Evolutionary conservation across 2,797 vertebrate species (phyloP).

Genomic region (Gobio occitaniae): DNA sequence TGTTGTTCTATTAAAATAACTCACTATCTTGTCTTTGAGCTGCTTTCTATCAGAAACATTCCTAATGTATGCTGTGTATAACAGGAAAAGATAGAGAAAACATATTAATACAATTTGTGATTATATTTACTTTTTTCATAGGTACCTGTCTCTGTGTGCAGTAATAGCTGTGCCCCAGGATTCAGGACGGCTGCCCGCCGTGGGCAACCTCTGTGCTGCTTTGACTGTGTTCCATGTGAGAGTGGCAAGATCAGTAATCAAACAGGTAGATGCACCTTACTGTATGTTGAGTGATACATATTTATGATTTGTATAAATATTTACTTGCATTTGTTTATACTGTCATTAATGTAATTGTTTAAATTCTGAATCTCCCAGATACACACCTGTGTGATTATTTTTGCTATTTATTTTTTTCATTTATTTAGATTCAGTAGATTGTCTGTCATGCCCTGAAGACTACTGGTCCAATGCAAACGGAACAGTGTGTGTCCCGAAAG

Average conservation of each 20-base stretch:
- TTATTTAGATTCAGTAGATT: constrained; percentile 64
- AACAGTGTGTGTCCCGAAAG: constrained; percentile 61
- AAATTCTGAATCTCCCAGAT: not conserved
- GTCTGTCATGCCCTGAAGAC: constrained; percentile 60
- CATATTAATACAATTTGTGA: not conserved
- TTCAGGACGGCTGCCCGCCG: constrained; percentile 61
- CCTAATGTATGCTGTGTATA: not conserved
- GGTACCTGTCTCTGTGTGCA: constrained; percentile 64
- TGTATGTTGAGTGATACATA: constrained; percentile 3
- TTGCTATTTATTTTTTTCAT: not conserved
- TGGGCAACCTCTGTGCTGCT: constrained; percentile 69
- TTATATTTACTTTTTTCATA: constrained; percentile 28
- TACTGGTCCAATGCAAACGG: constrained; percentile 62
- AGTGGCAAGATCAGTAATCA: constrained; percentile 68
- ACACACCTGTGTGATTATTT: not conserved
- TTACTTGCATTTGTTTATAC: not conserved
- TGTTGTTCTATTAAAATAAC: constrained; percentile 26
- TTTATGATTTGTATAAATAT: not conserved
- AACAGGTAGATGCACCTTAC: constrained; percentile 56
- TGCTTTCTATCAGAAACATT: not conserved
- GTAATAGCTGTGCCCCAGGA: constrained; percentile 63
- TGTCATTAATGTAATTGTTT: not conserved
- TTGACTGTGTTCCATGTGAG: constrained; percentile 71
- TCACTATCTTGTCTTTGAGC: not conserved
- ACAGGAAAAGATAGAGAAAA: not conserved